Conservation (phyloP, 2,888 invertebrate species). For the Lamellibrachia satsuma region DNA sequence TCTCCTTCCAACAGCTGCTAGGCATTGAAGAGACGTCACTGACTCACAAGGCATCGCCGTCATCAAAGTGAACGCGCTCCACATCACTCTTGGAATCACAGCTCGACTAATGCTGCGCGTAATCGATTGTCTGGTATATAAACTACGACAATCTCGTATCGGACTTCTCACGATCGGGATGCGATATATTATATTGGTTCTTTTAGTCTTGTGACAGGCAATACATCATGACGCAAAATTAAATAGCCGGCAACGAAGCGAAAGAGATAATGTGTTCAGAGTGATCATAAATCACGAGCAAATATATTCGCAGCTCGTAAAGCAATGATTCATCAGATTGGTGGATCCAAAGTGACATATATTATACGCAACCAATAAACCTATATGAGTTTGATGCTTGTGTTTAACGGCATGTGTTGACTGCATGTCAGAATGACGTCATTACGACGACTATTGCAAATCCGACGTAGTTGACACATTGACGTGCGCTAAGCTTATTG, state of each 20-base stretch:
- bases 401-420: neutral
- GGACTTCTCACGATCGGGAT: neutral
- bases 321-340: neutral
- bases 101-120: neutral
- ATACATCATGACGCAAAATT: neutral
- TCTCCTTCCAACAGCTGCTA: neutral
- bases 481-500: neutral
- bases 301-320: slow-evolving; percentile 13
- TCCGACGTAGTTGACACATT: neutral
- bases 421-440: neutral
- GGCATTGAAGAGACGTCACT: neutral
- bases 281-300: neutral
- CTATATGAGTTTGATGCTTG: neutral
- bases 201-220: neutral
- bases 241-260: neutral
- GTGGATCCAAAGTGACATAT: slow-evolving; percentile 4
- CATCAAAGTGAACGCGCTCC: neutral
- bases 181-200: neutral
- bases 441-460: neutral
- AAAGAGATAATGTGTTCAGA: slow-evolving; percentile 5
- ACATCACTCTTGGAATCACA: neutral
- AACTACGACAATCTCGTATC: neutral
- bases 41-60: neutral
- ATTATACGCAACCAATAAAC: neutral
- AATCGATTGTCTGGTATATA: neutral